Percentiles rank a stretch among this genome's conserved stretches.
phyloP scores from a whole-genome alignment of 2,888 invertebrate genomes.

The Apamea crenata region DNA sequence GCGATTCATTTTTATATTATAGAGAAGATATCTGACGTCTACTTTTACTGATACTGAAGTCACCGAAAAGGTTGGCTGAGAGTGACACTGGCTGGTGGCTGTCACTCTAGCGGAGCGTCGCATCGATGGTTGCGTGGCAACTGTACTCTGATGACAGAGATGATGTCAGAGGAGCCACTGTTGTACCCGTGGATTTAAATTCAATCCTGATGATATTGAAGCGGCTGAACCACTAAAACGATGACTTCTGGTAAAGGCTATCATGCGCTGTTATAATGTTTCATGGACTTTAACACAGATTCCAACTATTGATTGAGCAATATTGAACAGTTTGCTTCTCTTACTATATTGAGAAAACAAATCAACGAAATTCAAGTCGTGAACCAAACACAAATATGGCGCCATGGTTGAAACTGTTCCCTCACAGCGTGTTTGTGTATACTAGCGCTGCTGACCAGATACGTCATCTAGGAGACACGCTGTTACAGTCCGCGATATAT shows the following conservation, averaged over 20 bases:
- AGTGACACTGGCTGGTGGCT: background rate
- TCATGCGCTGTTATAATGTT: background rate
- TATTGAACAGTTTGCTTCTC: background rate
- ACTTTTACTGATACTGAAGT: background rate
- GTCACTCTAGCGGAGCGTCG: background rate
- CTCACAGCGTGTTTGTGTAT: background rate
- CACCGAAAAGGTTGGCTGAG: background rate
- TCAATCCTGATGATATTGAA: background rate
- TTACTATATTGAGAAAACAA: slow-evolving; percentile 14
- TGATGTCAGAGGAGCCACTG: background rate
- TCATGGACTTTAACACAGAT: no score
- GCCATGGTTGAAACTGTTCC: slow-evolving; percentile 22
- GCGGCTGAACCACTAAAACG: background rate
- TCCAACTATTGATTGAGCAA: background rate
- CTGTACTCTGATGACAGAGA: background rate
- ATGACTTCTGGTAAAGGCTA: fast-evolving
- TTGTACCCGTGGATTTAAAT: no score
- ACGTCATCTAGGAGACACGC: slow-evolving; percentile 3
- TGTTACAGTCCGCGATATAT: slow-evolving; percentile 19
- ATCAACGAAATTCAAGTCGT: slow-evolving; percentile 27
- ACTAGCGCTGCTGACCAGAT: background rate
- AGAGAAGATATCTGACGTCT: no score
- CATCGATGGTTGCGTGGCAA: background rate
- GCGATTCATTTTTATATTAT: no score
- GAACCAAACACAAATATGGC: slow-evolving; percentile 9